A percentile compares a stretch with the other conserved stretches of the same genome.
phyloP scores from a whole-genome alignment of 2,888 invertebrate genomes.

The Drosophila kuntzei region DNA sequence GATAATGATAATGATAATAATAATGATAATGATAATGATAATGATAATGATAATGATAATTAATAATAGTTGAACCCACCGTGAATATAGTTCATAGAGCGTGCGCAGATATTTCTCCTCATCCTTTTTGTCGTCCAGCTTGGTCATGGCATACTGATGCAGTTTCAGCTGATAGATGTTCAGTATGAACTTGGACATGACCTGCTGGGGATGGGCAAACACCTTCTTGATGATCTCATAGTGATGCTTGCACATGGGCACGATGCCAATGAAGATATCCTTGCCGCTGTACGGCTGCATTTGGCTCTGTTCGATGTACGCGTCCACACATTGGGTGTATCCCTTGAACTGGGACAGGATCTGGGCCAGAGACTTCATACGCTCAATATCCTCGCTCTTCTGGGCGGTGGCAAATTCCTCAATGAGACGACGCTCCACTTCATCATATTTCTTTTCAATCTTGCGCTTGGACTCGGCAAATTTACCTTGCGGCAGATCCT shows the following conservation, averaged over 20 bases:
- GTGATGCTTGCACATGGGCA: slow-evolving; percentile 95
- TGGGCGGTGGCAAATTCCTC: slow-evolving; percentile 97
- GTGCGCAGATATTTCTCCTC: slow-evolving; percentile 95
- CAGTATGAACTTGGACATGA: slow-evolving; percentile 98
- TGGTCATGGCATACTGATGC: slow-evolving; percentile 93
- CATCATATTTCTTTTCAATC: slow-evolving; percentile 95
- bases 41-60: too few species aligned
- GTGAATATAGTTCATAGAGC: slow-evolving; percentile 95
- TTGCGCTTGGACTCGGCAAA: slow-evolving; percentile 94
- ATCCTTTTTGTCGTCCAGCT: slow-evolving; percentile 93
- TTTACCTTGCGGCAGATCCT: slow-evolving; percentile 95
- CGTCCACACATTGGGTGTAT: slow-evolving; percentile 97
- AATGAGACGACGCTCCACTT: slow-evolving; percentile 94
- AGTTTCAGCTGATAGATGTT: slow-evolving; percentile 97
- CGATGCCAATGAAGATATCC: slow-evolving; percentile 95
- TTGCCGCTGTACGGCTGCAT: slow-evolving; percentile 94
- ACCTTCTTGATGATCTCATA: slow-evolving; percentile 94
- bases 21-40: too few species aligned
- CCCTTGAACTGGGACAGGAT: slow-evolving; percentile 98
- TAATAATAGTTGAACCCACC: too few species aligned
- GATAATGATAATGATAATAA: too few species aligned
- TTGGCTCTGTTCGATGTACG: slow-evolving; percentile 98
- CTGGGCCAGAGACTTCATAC: slow-evolving; percentile 97
- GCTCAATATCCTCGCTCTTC: slow-evolving; percentile 91
- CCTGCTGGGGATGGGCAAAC: slow-evolving; percentile 97